Evolutionary conservation across 2,113 vertebrate genomes (phyloP), one percentile per base, ranked within the genome.

Genomic region (Podilymbus podiceps): DNA sequence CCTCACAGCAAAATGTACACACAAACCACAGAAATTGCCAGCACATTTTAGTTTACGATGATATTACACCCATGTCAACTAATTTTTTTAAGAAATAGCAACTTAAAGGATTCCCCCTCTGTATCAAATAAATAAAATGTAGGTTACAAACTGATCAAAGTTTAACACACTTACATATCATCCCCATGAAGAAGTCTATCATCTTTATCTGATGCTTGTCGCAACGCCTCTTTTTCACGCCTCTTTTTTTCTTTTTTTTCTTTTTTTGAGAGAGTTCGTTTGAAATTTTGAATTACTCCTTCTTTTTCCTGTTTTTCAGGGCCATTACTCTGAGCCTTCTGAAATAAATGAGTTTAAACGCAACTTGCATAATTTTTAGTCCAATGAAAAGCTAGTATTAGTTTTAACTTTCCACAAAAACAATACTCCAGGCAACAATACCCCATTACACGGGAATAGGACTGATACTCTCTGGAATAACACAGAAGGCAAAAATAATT

Each of bases 221-320:
- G 90, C 35, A 98, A 94, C 0, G 98, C 98, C 93, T 99, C 99
- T 95, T 99, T 99, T 33, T 99, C 99, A 73, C 98, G 98, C 96
- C 98, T 99, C 98, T 99, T 99, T 79, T 99, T 99, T 84, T 99
- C 99, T 89, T 99, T 99, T 96, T 99, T 99, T 95, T 99, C 99
- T 81, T 99, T 99, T 97, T 99, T 99, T 42, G 99, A 99, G 42
- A 99, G 98, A 4, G 99, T 99, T 85, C 99, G 97, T 95, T 99
- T 99, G 97, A 99, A 99, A 97, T 99, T 99, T 96, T 99, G 99
- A 83, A 99, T 99, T 72, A 99, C 99, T 2, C 99, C 99, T 42
- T 99, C 99, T 75, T 99, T 99, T 93, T 99, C 99, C 96, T 98
- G 98, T 78, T 99, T 99, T 69, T 99, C 99, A 3, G 99, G 99